These are phyloP conservation scores for Oegoconia quadripuncta DNA, from an alignment of 2,888 invertebrate genomes.

Conservation along the genomic window DNA sequence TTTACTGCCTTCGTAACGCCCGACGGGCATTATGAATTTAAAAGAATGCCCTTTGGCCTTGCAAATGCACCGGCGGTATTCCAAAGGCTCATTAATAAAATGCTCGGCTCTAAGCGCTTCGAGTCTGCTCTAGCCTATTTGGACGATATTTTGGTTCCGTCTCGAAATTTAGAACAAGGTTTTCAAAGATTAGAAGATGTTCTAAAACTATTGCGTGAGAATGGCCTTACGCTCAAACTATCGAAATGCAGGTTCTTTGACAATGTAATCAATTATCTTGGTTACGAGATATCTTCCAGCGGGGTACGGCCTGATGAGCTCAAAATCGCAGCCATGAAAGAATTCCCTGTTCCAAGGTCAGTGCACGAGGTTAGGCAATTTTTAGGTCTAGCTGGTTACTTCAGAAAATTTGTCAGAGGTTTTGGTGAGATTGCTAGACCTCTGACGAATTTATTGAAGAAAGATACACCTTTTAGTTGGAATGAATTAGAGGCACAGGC, in stretches of 20 bases:
- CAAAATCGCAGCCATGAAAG: slow-evolving; percentile 15
- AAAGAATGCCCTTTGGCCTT: slow-evolving; percentile 31
- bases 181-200: slow-evolving; percentile 16
- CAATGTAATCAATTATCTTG: slow-evolving; percentile 16
- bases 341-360: slow-evolving; percentile 17
- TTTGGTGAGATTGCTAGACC: slow-evolving; percentile 21
- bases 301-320: slow-evolving; percentile 16
- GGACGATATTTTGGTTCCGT: slow-evolving; percentile 19
- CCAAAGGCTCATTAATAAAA: slow-evolving; percentile 19
- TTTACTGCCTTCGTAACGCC: slow-evolving; percentile 29
- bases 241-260: slow-evolving; percentile 19
- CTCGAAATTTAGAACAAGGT: slow-evolving; percentile 9
- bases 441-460: slow-evolving; percentile 17
- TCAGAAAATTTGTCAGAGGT: slow-evolving; percentile 20
- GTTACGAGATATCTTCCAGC: slow-evolving; percentile 19
- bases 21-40: slow-evolving; percentile 31
- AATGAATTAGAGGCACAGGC: slow-evolving; percentile 5
- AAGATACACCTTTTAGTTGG: slow-evolving; percentile 18
- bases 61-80: slow-evolving; percentile 30
- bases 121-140: slow-evolving; percentile 19
- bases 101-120: slow-evolving; percentile 15
- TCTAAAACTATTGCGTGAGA: slow-evolving; percentile 11
- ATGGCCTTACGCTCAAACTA: slow-evolving; percentile 17
- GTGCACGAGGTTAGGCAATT: slow-evolving; percentile 23
- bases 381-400: slow-evolving; percentile 23